phyloP scores from a whole-genome alignment of 2,113 vertebrate species.

The Suncus etruscus region DNA sequence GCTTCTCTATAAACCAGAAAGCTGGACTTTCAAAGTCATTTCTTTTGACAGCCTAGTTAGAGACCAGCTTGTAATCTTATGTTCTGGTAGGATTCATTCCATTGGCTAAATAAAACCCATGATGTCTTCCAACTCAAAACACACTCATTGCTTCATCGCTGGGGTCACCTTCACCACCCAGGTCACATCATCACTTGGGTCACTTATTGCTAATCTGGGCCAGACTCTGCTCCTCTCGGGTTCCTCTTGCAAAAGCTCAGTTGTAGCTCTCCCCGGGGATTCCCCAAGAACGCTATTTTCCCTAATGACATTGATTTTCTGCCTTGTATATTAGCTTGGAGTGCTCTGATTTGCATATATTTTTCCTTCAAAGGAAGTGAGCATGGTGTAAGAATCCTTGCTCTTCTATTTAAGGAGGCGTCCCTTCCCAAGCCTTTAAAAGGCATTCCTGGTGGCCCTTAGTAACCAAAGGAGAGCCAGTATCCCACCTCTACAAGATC shows the following conservation, averaged over 20 bases:
- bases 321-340: not conserved
- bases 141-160: not conserved
- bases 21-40: not conserved
- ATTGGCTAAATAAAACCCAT: not conserved
- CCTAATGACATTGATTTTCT: constrained; percentile 36
- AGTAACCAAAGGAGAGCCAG: not conserved
- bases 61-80: constrained; percentile 4
- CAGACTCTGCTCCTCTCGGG: too few relatives aligned
- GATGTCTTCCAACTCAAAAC: constrained; percentile 10
- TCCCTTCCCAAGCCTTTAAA: constrained; percentile 35
- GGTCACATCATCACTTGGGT: too few relatives aligned
- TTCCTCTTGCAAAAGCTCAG: too few relatives aligned
- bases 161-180: too few relatives aligned
- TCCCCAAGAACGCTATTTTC: constrained; percentile 1
- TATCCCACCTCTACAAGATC: not conserved
- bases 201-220: not conserved
- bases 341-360: constrained; percentile 7
- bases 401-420: not conserved
- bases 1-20: constrained; percentile 57
- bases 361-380: constrained; percentile 44
- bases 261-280: too few relatives aligned
- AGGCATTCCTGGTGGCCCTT: not conserved
- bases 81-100: not conserved
- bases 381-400: not conserved
- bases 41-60: constrained; percentile 41